Conservation (phyloP, 2,797 vertebrate species). For the Gorsachius magnificus region DNA sequence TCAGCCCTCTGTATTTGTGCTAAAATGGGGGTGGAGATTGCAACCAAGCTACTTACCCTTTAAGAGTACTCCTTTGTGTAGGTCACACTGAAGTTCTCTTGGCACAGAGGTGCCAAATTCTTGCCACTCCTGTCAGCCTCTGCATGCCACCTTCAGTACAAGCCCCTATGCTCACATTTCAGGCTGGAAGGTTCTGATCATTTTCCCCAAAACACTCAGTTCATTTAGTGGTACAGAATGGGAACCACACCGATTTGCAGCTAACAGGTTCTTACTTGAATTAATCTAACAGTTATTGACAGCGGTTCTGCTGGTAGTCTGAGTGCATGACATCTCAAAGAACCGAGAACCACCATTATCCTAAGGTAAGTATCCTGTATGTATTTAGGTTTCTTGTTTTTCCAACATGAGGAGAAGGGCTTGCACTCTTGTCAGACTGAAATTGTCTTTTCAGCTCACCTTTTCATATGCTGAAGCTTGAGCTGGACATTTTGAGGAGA, state of each 20-base stretch:
- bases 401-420: neutral
- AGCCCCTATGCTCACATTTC: neutral
- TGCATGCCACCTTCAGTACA: neutral
- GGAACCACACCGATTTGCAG: neutral
- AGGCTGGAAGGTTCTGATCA: neutral
- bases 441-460: neutral
- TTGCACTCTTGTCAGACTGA: neutral
- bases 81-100: neutral
- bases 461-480: neutral
- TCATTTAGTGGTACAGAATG: neutral
- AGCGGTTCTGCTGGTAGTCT: neutral
- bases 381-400: neutral
- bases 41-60: neutral
- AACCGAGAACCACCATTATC: neutral
- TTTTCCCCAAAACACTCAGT: neutral
- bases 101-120: neutral
- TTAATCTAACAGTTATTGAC: neutral
- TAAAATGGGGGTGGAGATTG: neutral
- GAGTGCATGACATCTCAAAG: neutral
- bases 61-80: neutral
- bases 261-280: neutral
- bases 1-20: neutral
- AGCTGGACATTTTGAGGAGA: neutral
- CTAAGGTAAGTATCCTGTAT: neutral
- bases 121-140: neutral